Conservation (phyloP, 2,888 invertebrate genomes). For the Cheilosia soror region DNA sequence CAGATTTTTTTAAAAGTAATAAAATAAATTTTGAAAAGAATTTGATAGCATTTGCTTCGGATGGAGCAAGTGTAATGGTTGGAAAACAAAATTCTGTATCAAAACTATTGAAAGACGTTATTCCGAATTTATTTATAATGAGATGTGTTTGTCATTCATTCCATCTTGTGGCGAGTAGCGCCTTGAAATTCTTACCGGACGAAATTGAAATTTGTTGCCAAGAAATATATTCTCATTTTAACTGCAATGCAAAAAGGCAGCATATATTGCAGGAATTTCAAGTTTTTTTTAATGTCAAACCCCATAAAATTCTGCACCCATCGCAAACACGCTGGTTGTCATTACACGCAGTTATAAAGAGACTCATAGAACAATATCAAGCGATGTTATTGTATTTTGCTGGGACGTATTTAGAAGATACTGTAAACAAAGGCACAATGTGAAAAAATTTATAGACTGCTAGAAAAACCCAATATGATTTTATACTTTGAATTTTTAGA, state of each 20-base stretch:
- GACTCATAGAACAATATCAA: constrained; percentile 2
- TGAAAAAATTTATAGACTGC: constrained; percentile 1
- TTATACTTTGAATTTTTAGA: background rate
- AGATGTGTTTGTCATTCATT: constrained; percentile 24
- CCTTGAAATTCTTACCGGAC: no score
- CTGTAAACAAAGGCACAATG: constrained; percentile 18
- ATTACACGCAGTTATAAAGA: background rate
- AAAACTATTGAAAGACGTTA: background rate
- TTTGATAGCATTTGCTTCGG: constrained; percentile 27
- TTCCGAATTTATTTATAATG: constrained; percentile 17
- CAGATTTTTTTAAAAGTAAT: background rate
- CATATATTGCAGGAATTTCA: constrained; percentile 19
- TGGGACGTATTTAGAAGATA: constrained; percentile 15
- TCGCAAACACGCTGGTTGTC: constrained; percentile 3
- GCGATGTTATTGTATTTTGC: constrained; percentile 1
- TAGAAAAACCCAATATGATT: constrained; percentile 17
- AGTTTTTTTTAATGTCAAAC: constrained; percentile 13
- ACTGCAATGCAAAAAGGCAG: constrained; percentile 23
- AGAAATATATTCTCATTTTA: constrained; percentile 14
- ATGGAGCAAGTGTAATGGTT: constrained; percentile 17
- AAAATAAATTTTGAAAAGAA: constrained; percentile 24
- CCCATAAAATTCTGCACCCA: constrained; percentile 15
- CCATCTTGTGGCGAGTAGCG: constrained; percentile 4
- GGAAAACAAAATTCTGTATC: constrained; percentile 30
- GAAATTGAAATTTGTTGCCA: no score